Conservation (phyloP, 2,888 invertebrate genomes). For the Sturmia bella region DNA sequence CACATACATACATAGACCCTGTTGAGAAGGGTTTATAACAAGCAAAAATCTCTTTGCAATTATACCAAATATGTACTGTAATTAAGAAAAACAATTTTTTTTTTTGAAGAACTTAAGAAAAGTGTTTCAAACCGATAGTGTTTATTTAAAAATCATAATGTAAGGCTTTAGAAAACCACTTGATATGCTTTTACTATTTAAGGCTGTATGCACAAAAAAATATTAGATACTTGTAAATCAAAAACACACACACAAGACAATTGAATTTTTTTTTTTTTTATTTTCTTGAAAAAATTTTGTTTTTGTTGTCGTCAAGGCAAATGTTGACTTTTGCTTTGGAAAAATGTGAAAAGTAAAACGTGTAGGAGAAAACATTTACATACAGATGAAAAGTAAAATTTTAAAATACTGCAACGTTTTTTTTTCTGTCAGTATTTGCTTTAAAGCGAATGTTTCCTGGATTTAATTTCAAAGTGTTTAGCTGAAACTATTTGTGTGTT, state of each 20-base stretch:
- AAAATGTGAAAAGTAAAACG: constrained; percentile 44
- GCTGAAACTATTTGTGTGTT: constrained; percentile 60
- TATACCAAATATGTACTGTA: too few species aligned
- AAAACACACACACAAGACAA: constrained; percentile 45
- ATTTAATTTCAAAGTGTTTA: constrained; percentile 66
- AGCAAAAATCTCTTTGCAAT: too few species aligned
- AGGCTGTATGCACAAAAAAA: constrained; percentile 5
- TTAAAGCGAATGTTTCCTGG: constrained; percentile 60
- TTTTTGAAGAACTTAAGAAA: not conserved
- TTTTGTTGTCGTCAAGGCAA: constrained; percentile 49
- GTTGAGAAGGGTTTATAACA: too few species aligned
- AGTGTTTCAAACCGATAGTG: not conserved
- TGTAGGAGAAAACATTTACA: constrained; percentile 24
- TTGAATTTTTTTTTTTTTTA: constrained; percentile 47
- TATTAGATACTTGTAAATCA: constrained; percentile 18
- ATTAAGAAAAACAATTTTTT: too few species aligned
- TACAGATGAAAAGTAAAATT: constrained; percentile 37
- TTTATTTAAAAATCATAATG: not conserved
- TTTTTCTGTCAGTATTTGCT: constrained; percentile 8
- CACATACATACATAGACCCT: too few species aligned
- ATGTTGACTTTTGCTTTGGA: constrained; percentile 40
- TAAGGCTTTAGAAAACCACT: constrained; percentile 46
- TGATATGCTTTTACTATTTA: constrained; percentile 40
- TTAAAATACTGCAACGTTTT: constrained; percentile 23
- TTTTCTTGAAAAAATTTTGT: constrained; percentile 12